Base-by-base conservation (phyloP, 2,797 vertebrate genomes). In the Leucoraja ocellata region DNA sequence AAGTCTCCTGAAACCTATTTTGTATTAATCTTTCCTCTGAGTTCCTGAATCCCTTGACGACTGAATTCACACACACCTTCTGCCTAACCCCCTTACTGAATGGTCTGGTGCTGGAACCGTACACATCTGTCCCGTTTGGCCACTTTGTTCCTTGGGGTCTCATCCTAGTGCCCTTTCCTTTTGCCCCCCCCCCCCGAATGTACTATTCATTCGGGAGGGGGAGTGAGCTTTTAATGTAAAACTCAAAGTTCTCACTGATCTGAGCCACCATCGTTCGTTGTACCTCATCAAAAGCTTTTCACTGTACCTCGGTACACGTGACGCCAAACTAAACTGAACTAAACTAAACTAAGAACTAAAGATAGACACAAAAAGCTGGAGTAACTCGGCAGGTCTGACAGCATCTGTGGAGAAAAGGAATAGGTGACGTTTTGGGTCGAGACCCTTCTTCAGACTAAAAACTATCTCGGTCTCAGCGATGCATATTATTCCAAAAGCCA, bases 1-100 rank as follows among this genome's bases (percentile, higher is more conserved):
- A 92, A 16, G 73, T 92, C 73, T 92, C 90, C 71, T 58, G 73
- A 74, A 76, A 58, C 46, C 46, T 71, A 71, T 54, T 92, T 73
- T 71, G 58, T 36, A 46, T 46, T 46, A 92, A 54, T 76, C 23
- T 74, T 76, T 39, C 68, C 90, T 25, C 39, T 46, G 90, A 74
- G 71, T 92, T 92, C 11, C 68, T 92, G 71, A 92, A 92, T 74
- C 90, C 25, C 90, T 92, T 74, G 71, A 76, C 28, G 39, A 39
- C 54, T 92, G 73, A 76, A 23, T 74, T 28, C 61, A 88, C 68
- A 68, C 68, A 68, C 61, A 88, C 36, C 84, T 88, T 92, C 39
- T 92, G 36, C 36, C 39, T 76, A 91, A 25, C 71, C 90, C 90
- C 90, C 58, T 54, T 46, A 65, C 90, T 46, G 88, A 73, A 71